Evolutionary conservation across 2,113 vertebrate genomes (phyloP), one percentile per base, ranked within the genome.

Genomic region (Apodemus sylvaticus): DNA sequence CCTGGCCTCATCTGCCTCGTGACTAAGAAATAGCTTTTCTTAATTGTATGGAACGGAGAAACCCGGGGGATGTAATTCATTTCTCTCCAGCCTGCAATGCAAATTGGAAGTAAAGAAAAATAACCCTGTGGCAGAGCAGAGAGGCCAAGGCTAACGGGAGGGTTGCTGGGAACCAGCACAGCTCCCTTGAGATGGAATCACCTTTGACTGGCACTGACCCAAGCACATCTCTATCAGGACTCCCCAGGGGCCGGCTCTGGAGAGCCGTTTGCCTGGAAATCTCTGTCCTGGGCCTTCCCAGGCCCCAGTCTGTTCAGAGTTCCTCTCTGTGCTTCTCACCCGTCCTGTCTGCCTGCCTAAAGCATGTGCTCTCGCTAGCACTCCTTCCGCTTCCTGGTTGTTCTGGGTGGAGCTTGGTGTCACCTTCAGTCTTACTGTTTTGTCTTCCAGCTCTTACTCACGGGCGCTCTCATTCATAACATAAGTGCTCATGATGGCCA

Each of bases 21-120:
- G 90, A 96, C 94, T 97, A 92, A 97, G 93, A 98, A 98, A 92
- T 94, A 13, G 29, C 87, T 97, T 98, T 97, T 96, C 92, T 96
- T 98, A 97, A 92, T 94, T 95, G 87, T 96, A 85, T 3, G 60
- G 98, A 97, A 97, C 97, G 73, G 95, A 98, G 95, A 94, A 81
- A 11, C 13, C 91, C n/a, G 42, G 83, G 77, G 97, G 91, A 97
- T 92, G 62, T 73, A 93, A 93, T 77, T 97, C 95, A 92, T 90
- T 86, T 95, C 55, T 97, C 95, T 97, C 96, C 95, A 86, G 82
- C 97, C 97, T 96, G 81, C 81, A 66, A 95, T 97, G 97, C 73
- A 97, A 78, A 93, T 97, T 85, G 96, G 94, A 92, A 11, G 74
- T 95, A 97, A 87, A 79, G 82, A 77, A 97, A 96, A 91, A 96